These are phyloP conservation scores for Stegastes partitus DNA, from an alignment of 2,113 vertebrate species.

Conservation along the genomic window DNA sequence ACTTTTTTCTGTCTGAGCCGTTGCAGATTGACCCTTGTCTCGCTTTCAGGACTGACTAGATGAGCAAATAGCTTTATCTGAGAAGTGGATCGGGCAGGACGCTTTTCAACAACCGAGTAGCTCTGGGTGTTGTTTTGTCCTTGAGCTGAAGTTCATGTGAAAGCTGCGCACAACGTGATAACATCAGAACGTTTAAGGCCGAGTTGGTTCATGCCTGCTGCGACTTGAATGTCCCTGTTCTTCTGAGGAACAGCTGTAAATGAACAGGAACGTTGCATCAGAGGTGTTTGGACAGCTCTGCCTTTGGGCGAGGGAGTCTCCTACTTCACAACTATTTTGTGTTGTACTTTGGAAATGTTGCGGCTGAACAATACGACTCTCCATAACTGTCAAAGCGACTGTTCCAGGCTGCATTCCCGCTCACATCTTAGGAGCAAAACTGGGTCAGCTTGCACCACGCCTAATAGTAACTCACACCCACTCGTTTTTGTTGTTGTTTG, in stretches of 20 bases:
- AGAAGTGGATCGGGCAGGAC: not conserved
- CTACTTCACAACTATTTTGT: not conserved
- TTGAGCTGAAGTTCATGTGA: not conserved
- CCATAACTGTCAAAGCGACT: not conserved
- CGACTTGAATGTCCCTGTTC: not conserved
- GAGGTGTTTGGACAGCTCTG: conserved; percentile 4
- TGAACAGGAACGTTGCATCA: conserved; percentile 5
- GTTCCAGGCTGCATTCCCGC: not conserved
- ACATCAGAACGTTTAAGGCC: not conserved
- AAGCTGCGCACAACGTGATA: not conserved
- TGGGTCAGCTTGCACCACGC: not conserved
- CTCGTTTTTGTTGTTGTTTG: not conserved
- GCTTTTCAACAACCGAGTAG: not conserved
- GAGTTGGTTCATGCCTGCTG: conserved; percentile 9
- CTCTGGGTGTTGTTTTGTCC: not conserved
- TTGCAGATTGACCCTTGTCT: not conserved
- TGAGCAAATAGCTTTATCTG: not conserved
- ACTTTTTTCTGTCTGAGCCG: not conserved
- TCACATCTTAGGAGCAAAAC: not conserved
- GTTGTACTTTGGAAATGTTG: not conserved
- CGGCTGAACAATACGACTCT: not conserved
- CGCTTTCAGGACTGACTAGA: not conserved
- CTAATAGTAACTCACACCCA: not conserved
- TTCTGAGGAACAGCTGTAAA: not conserved
- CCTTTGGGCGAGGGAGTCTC: not conserved